Evolutionary conservation across 1,140 invertebrate species (phyloP), one percentile per base, ranked within the genome.

Genomic region (Eriocheir sinensis): DNA sequence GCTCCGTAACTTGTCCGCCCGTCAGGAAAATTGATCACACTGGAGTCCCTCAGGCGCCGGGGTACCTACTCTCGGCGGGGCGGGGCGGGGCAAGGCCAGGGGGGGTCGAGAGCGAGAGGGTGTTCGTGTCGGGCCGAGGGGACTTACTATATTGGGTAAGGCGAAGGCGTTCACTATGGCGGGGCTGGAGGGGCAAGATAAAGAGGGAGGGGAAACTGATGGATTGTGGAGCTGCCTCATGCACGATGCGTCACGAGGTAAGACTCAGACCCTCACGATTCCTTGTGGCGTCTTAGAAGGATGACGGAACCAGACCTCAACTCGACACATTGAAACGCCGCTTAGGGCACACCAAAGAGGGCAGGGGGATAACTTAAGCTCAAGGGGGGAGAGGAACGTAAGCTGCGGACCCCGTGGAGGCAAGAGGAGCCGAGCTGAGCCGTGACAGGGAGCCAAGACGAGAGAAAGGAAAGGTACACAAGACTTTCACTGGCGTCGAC

Each of bases 141-240:
- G 88, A 89, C 44, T 89, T 41, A 89, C 88, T 89, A 89, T 89
- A 89, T 44, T 44, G 88, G 88, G 88, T 44, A 89, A 41, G 88
- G 88, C 44, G 32, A 40, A 40, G 44, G 17, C 44, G 88, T 89
- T 89, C 88, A 89, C 88, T 89, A 53, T 89, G 44, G 44, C 88
- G 88, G 88, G 88, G 88, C 88, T 53, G 88, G 44, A 53, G 88
- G 88, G 88, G 15, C 48, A 34, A 89, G 88, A 89, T 89, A 89
- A 89, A 53, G 88, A 89, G 88, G 41, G 88, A 89, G 88, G 88
- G 88, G 88, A 32, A 89, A 89, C 88, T 89, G 88, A 89, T 89
- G 88, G 88, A 89, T 89, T 89, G 88, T 89, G 88, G 8, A 9
- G 88, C 88, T 89, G 88, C 88, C 88, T 89, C 88, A 89, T 89